Conservation (phyloP, 2,113 vertebrate species). For the Pangasianodon gigas region DNA sequence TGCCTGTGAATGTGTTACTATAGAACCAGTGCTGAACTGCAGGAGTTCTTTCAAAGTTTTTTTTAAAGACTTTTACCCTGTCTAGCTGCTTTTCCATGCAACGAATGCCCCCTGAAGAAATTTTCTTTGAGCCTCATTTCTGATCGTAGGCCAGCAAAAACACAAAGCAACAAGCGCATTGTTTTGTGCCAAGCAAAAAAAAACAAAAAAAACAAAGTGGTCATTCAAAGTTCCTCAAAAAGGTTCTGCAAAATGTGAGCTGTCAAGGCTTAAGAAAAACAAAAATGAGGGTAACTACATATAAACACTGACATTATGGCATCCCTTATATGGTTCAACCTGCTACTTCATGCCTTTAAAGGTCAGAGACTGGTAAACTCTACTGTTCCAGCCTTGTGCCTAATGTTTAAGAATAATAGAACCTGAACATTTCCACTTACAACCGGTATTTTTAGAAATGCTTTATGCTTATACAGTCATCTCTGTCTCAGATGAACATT, state of each 20-base stretch:
- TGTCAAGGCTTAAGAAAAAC: background rate
- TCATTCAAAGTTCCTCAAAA: background rate
- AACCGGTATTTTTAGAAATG: background rate
- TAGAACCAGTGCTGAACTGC: background rate
- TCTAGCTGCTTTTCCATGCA: constrained; percentile 32
- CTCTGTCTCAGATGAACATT: background rate
- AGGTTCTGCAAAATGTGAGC: background rate
- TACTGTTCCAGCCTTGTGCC: background rate
- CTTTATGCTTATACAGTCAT: background rate
- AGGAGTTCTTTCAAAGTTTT: constrained; percentile 17
- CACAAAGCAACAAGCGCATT: constrained; percentile 9
- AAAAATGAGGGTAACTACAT: background rate
- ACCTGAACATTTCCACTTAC: background rate
- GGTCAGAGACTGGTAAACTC: constrained; percentile 20
- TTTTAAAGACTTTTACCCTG: constrained; percentile 8
- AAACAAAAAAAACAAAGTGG: background rate
- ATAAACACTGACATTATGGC: constrained; percentile 39
- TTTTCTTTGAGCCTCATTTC: constrained; percentile 30
- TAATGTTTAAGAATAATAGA: constrained; percentile 3
- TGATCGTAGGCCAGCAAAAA: constrained; percentile 34
- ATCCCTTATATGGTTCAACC: constrained; percentile 3
- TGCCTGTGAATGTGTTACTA: background rate
- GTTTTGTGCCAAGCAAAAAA: background rate
- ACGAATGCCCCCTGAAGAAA: constrained; percentile 31
- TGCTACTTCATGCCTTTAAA: constrained; percentile 33